A percentile compares a stretch with the other conserved stretches of the same genome.
Evolutionary conservation across 2,113 vertebrate genomes (phyloP).

Genomic region (Onychostoma macrolepis): DNA sequence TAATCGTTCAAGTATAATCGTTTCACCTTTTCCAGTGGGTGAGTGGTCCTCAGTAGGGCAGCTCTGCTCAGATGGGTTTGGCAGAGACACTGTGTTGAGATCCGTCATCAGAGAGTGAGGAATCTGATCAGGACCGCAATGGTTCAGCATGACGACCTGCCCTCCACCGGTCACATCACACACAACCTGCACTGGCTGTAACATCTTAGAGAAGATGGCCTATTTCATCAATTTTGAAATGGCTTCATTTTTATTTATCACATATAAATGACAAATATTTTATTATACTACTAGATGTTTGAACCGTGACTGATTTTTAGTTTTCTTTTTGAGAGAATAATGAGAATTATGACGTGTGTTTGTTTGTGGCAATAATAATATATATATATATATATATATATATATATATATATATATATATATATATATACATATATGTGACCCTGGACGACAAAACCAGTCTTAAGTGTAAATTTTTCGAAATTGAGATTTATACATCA

Average conservation of each 20-base stretch:
- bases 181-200: slow-evolving; percentile 49
- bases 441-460: too few relatives aligned
- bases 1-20: neutral
- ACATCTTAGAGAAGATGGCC: neutral
- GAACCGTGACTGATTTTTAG: neutral
- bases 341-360: too few relatives aligned
- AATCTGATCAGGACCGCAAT: slow-evolving; percentile 40
- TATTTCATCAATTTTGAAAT: neutral
- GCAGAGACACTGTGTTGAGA: slow-evolving; percentile 7
- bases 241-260: neutral
- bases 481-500: too few relatives aligned
- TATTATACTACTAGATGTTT: neutral
- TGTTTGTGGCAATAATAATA: too few relatives aligned
- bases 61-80: neutral
- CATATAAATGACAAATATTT: neutral
- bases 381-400: too few relatives aligned
- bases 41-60: slow-evolving; percentile 11
- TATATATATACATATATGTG: too few relatives aligned
- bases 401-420: too few relatives aligned
- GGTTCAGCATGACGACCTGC: slow-evolving; percentile 53
- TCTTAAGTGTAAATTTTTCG: too few relatives aligned
- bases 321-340: too few relatives aligned
- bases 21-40: neutral
- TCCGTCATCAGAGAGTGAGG: neutral
- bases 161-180: slow-evolving; percentile 46